Base-by-base conservation (phyloP, 2,888 invertebrate species). In the Stenchaetothrips biformis region DNA sequence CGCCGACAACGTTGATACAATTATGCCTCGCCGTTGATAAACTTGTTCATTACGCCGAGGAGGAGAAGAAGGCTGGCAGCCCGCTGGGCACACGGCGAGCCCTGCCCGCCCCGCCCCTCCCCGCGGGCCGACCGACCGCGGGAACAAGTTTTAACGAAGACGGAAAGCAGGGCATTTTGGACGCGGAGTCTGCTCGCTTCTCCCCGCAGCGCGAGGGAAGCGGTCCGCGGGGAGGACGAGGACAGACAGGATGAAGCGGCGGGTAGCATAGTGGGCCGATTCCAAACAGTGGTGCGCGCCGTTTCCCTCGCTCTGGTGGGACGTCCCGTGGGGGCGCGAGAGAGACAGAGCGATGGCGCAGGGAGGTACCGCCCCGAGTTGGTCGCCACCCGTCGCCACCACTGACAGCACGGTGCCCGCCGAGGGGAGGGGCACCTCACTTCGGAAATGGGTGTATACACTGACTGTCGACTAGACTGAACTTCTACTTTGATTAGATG, bases 141-240 rank as follows among this genome's bases (percentile, higher is more conserved):
- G 6, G 59, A 59, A 53, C 53, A 53, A 59, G 59, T 59, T 59
- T 59, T 59, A 59, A 59, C 59, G 59, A 59, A 59, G 59, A 59
- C 59, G 59, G 13, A 59, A 59, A 13, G 59, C 18, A 9, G 59
- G 59, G 59, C 53, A 16, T 53, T 53, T 53, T 53, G 3, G 53
- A 37, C 37, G 37, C 37, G 37, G 37, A 37, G 37, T 37, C 37
- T 37, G 37, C 59, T 18, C 59, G 59, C 16, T 16, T 18, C 59
- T 59, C 59, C 16, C 59, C 37, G 37, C 37, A 4, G 37, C 37
- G 37, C 37, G 37, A 37, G 37, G 4, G 37, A 37, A 37, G 37
- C 37, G 37, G 37, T 4, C 37, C 37, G 37, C 59, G 59, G 18
- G 59, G 59, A 18, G 59, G 59, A 59, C 16, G 13, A 59, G 59